Conservation (phyloP, 1,140 invertebrate genomes). For the Mamestra configurata region DNA sequence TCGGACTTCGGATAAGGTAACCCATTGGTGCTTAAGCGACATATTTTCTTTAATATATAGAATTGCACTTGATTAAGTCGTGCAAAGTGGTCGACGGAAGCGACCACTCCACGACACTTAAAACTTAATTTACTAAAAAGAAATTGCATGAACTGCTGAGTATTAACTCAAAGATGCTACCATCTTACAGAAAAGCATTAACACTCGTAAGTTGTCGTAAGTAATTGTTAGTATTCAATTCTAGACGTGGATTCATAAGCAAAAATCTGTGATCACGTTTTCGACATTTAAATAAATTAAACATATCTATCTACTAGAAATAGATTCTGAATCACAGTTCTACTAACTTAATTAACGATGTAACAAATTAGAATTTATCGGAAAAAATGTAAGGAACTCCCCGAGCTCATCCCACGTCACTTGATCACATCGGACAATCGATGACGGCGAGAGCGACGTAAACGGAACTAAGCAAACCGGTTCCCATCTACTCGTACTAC, state of each 20-base stretch:
- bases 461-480: constrained; percentile 45
- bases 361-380: neutral
- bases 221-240: neutral
- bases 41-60: too few relatives aligned
- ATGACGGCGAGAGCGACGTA: constrained; percentile 45
- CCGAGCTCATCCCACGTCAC: constrained; percentile 10
- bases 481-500: constrained; percentile 29
- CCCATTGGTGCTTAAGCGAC: too few relatives aligned
- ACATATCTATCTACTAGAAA: neutral
- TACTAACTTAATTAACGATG: neutral
- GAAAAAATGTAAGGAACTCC: constrained; percentile 11
- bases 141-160: too few relatives aligned
- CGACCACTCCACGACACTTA: too few relatives aligned
- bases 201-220: too few relatives aligned
- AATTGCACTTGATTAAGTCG: too few relatives aligned
- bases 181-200: too few relatives aligned
- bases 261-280: neutral
- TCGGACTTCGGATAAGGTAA: too few relatives aligned
- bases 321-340: constrained; percentile 19
- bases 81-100: too few relatives aligned
- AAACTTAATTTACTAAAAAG: too few relatives aligned
- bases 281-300: too few relatives aligned
- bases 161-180: too few relatives aligned
- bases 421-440: constrained; percentile 33
- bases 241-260: neutral